Percentiles rank a stretch among this genome's conserved stretches.
Conservation (phyloP, 53 echinoderm and acorn worm species). For the Stichopus horrens region DNA sequence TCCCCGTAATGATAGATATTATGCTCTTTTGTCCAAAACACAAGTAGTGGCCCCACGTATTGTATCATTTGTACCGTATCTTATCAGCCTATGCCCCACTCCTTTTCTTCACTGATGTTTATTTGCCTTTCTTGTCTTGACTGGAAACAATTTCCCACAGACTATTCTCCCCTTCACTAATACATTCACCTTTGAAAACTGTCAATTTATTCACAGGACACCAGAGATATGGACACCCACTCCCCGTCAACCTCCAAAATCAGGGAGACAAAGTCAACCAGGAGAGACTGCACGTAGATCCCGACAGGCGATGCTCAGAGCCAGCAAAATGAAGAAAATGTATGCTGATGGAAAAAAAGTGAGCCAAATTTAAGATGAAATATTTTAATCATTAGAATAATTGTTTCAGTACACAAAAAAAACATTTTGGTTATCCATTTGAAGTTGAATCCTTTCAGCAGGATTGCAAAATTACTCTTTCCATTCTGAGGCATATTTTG, state of each 20-base stretch:
- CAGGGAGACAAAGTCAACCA: constrained; percentile 53
- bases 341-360: constrained; percentile 69
- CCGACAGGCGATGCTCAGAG: constrained; percentile 79
- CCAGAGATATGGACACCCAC: constrained; percentile 45
- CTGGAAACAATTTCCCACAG: no score
- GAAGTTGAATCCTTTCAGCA: neutral
- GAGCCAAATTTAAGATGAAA: neutral
- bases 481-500: neutral
- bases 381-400: neutral
- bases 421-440: no score
- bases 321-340: constrained; percentile 73
- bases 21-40: no score
- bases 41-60: no score
- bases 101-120: no score
- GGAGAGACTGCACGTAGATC: constrained; percentile 79
- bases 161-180: no score
- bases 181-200: no score
- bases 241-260: constrained; percentile 17
- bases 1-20: no score
- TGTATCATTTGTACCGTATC: no score
- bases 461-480: neutral
- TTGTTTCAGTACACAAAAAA: neutral
- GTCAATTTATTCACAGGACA: constrained; percentile 1
- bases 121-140: no score
- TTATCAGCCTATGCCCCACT: no score